Base-by-base conservation (phyloP, 2,113 vertebrate species). In the Aptenodytes patagonicus region DNA sequence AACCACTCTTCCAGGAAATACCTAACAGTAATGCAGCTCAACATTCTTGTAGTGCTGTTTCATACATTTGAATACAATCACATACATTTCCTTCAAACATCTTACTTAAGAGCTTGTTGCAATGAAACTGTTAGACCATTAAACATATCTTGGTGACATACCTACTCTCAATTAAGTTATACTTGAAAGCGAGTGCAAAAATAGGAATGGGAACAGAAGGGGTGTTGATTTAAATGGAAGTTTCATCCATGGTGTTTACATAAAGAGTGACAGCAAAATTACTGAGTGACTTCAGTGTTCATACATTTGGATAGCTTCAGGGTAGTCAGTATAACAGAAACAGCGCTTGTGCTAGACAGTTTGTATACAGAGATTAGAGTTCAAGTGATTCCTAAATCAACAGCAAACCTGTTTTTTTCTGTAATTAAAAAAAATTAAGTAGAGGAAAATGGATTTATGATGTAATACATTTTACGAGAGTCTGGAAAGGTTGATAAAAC, bases 221-320 rank as follows among this genome's bases (percentile, higher is more conserved):
- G 15, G 44, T 61, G 51, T 49, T 77, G 36, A 64, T 80, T 73
- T 69, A 55, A 77, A 55, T 9, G 24, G 19, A 92, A 86, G 34
- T 42, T 83, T 85, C 32, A 21, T 46, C 42, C 62, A 26, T 61
- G 29, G 22, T 84, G 85, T 91, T 93, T 93, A 92, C 86, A 93
- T 60, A 32, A 75, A 77, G 58, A 92, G 36, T 90, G 71, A 92
- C 86, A 95, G 70, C 46, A 85, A 88, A 93, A 95, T 62, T 86
- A 86, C 51, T 11, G 36, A 92, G 58, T 26, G 3, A 83, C 62
- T 86, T 90, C 72, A 55, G 29, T 2, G 1, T 86, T 70, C 58
- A 47, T 76, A 69, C 38, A 22, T 69, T 85, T 76, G 76, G 70
- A 49, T 65, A 65, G 29, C 62, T 90, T 34, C 66, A 93, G 94